Base-by-base conservation (phyloP, 1,140 invertebrate species). In the Rhopalosiphum maidis region DNA sequence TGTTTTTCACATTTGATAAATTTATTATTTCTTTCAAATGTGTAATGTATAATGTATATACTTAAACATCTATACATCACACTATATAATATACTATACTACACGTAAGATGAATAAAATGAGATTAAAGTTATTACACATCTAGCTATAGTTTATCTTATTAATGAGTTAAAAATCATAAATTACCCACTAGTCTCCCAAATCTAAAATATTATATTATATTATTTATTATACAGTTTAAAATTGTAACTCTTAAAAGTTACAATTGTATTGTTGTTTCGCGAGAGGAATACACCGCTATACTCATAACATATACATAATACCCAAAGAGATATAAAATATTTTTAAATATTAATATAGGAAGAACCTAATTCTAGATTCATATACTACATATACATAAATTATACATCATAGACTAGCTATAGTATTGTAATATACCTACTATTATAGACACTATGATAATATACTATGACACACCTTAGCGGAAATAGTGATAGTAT, bases 401-500 rank as follows among this genome's bases (percentile, higher is more conserved):
- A n/a, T 77, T n/a, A 77, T 35, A 18, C 21, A 77, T 77, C 30
- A n/a, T 68, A 68, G 60, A 68, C 30, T n/a, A n/a, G 3, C 41
- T 68, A 46, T 46, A 5, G 30, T n/a, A 68, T 68, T 68, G n/a
- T 51, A 51, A 77, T 77, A n/a, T 41, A 41, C 60, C 60, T 77
- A 77, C 60, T 18, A 77, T 77, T 77, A 68, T 15, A 68, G 30
- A n/a, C 30, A n/a, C 30, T 77, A 77, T 35, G 4, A 77, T 35
- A 77, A 15, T 30, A 30, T n/a, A 68, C 3, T 77, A n/a, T 35
- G 15, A 77, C 60, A 77, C 60, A 77, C 60, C 60, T 77, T 18
- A 77, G n/a, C 60, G 60, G 60, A 77, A n/a, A 77, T 77, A 77
- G 60, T 77, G 60, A 77, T 77, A 77, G 60, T 68, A 68, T n/a